These are phyloP conservation scores for Ctenopoma multispine DNA, from an alignment of 2,797 vertebrate species.

Conservation along the genomic window DNA sequence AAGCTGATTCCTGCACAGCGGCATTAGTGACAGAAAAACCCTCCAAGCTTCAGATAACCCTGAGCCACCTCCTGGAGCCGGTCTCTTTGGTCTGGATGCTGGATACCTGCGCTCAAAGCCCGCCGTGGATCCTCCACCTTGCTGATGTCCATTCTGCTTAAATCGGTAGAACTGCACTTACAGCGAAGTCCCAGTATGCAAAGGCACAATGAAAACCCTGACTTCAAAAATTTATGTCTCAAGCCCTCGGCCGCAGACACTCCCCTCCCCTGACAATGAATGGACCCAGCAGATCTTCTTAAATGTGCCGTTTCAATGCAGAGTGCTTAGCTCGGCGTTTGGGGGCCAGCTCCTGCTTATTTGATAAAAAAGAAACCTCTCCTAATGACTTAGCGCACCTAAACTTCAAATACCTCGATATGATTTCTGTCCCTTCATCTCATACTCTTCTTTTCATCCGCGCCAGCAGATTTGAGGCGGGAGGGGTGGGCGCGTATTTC, in stretches of 20 bases:
- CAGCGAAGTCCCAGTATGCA: constrained; percentile 83
- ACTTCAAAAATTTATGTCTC: constrained; percentile 82
- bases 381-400: constrained; percentile 81
- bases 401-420: constrained; percentile 82
- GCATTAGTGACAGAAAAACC: constrained; percentile 72
- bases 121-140: constrained; percentile 67
- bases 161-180: constrained; percentile 82
- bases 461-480: constrained; percentile 80
- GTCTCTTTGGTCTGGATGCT: constrained; percentile 31
- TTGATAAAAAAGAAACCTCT: constrained; percentile 73
- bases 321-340: constrained; percentile 84
- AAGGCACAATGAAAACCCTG: constrained; percentile 86
- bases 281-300: constrained; percentile 84
- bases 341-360: constrained; percentile 78
- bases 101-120: constrained; percentile 45
- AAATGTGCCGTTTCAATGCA: constrained; percentile 81
- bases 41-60: constrained; percentile 75
- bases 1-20: constrained; percentile 72
- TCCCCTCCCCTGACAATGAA: constrained; percentile 76
- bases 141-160: constrained; percentile 86
- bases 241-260: constrained; percentile 76
- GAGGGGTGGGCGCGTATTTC: constrained; percentile 62
- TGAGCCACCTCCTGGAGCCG: constrained; percentile 62
- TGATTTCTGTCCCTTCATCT: constrained; percentile 81
- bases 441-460: constrained; percentile 67